phyloP scores from a whole-genome alignment of 2,888 invertebrate species.

The Spatulosminthurus flaviceps region DNA sequence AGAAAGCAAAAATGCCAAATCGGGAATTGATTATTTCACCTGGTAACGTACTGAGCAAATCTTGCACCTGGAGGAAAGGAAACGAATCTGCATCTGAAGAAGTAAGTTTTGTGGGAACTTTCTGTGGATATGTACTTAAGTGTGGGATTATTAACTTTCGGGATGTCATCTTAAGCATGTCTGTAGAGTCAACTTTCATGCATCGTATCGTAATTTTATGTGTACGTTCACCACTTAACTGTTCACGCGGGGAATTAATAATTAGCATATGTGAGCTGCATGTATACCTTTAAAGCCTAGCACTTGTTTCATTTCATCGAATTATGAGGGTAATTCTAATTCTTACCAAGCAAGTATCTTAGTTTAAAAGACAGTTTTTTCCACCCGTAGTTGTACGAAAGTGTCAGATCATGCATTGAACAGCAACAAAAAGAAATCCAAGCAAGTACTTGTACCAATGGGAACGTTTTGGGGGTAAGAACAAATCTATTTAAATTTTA shows the following conservation, averaged over 20 bases:
- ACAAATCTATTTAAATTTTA: no score
- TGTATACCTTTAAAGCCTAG: no score
- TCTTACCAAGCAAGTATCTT: constrained; percentile 10
- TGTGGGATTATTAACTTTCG: no score
- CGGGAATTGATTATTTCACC: constrained; percentile 52
- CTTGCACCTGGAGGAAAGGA: constrained; percentile 58
- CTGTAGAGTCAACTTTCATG: no score
- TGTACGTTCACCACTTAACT: no score
- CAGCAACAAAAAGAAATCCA: constrained; percentile 47
- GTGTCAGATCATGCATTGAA: constrained; percentile 57
- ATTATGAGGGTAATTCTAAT: neutral
- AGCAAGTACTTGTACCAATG: constrained; percentile 36
- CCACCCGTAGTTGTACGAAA: constrained; percentile 57
- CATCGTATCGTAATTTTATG: no score
- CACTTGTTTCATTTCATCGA: no score
- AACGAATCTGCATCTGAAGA: constrained; percentile 60
- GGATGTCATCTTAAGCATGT: no score
- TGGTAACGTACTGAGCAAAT: constrained; percentile 61
- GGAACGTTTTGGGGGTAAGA: constrained; percentile 37
- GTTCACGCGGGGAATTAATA: no score
- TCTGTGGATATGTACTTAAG: no score
- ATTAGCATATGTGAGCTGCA: no score
- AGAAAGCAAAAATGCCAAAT: constrained; percentile 37
- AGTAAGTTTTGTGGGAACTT: constrained; percentile 50
- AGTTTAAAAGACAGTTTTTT: neutral